phyloP scores from a whole-genome alignment of 1,140 invertebrate species.

The Macrostomum lignano region DNA sequence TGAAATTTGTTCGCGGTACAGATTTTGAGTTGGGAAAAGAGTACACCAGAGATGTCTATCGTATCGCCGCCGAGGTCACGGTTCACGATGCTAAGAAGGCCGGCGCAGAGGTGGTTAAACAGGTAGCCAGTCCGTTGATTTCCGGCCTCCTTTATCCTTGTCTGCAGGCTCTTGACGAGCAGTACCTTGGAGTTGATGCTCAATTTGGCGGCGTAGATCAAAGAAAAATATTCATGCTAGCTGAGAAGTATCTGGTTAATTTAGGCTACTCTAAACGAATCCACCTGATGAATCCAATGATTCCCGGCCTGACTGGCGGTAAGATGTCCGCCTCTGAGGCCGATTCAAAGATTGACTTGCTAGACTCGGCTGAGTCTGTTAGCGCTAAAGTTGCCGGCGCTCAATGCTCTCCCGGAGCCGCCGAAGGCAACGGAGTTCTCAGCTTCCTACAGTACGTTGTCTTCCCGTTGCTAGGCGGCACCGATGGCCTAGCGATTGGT shows the following conservation, averaged over 20 bases:
- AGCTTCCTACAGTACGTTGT: constrained; percentile 81
- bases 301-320: constrained; percentile 34
- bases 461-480: constrained; percentile 44
- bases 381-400: constrained; percentile 87
- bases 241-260: constrained; percentile 78
- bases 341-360: constrained; percentile 86
- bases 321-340: constrained; percentile 98
- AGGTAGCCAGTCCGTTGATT: constrained; percentile 69
- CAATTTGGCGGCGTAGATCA: constrained; percentile 97
- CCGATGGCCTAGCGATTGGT: constrained; percentile 28
- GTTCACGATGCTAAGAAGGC: constrained; percentile 96
- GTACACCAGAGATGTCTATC: constrained; percentile 87
- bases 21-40: constrained; percentile 55
- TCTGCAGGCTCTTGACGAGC: constrained; percentile 75
- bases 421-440: constrained; percentile 67
- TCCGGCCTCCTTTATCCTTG: constrained; percentile 75
- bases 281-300: constrained; percentile 99
- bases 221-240: constrained; percentile 89
- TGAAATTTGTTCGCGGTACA: constrained; percentile 76
- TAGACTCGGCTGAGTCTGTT: constrained; percentile 55
- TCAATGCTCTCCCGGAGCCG: constrained; percentile 2
- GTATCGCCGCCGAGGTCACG: constrained; percentile 62
- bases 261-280: constrained; percentile 68
- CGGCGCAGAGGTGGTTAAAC: constrained; percentile 95
- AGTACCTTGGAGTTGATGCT: constrained; percentile 83